Conservation (phyloP, 2,888 invertebrate species). For the Tetranychus truncatus region DNA sequence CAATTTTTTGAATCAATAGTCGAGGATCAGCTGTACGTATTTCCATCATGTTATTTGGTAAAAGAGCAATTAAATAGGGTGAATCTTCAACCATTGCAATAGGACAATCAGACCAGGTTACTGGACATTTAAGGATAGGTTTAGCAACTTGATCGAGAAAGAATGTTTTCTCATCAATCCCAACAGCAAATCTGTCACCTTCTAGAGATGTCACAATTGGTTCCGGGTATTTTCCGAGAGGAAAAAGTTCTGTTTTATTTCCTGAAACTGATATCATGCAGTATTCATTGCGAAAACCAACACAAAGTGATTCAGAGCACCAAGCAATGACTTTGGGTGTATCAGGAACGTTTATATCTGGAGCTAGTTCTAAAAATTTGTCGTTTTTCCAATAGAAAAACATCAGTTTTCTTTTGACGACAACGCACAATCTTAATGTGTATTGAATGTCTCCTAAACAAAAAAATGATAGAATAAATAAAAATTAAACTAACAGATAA, state of each 20-base stretch:
- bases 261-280: slow-evolving; percentile 44
- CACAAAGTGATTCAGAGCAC: slow-evolving; percentile 64
- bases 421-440: slow-evolving; percentile 66
- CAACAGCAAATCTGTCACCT: slow-evolving; percentile 46
- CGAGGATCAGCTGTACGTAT: slow-evolving; percentile 66
- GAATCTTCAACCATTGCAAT: slow-evolving; percentile 61
- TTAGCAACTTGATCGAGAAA: slow-evolving; percentile 56
- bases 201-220: slow-evolving; percentile 42
- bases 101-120: slow-evolving; percentile 63
- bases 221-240: slow-evolving; percentile 53
- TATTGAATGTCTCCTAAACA: slow-evolving; percentile 37
- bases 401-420: slow-evolving; percentile 45
- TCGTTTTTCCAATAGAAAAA: slow-evolving; percentile 60
- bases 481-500: background rate
- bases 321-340: slow-evolving; percentile 59
- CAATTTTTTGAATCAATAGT: slow-evolving; percentile 57
- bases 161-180: slow-evolving; percentile 68
- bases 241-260: slow-evolving; percentile 62
- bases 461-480: background rate
- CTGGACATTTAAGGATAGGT: slow-evolving; percentile 48
- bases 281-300: slow-evolving; percentile 69
- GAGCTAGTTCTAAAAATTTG: slow-evolving; percentile 21
- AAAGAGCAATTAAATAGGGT: slow-evolving; percentile 70
- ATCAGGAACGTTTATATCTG: slow-evolving; percentile 44
- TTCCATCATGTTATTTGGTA: slow-evolving; percentile 57